Base-by-base conservation (phyloP, 2,888 invertebrate species). In the Notodonta ziczac region DNA sequence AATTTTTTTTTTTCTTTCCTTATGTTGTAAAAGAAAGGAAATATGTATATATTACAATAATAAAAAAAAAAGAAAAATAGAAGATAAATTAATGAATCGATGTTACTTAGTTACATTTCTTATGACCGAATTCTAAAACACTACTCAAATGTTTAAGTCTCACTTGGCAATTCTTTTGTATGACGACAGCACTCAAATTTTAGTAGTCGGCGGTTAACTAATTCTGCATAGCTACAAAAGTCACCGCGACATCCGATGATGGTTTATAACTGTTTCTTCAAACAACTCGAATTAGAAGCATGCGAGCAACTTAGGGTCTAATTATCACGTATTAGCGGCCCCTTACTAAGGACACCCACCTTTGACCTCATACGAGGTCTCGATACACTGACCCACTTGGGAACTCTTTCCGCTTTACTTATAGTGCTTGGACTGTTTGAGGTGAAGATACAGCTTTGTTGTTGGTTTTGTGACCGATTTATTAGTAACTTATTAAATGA, bases 251-350 rank as follows among this genome's bases (percentile, higher is more conserved):
- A 68, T 65, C 58, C 51, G 24, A 76, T 80, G 76, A 80, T 82
- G 68, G 67, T 59, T 64, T 65, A 67, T 87, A 87, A 86, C 81
- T 79, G 81, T 85, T 83, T 82, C 67, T 69, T 59, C 80, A 84
- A 84, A 88, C 82, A 65, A 57, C 57, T 75, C 72, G 79, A 88
- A 88, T 90, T 87, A 88, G 87, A 78, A 78, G 76, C 80, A 81
- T 85, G 85, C 86, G 84, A 79, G 79, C 78, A 81, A 83, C 81
- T 90, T 89, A 89, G 87, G 84, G 84, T 62, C 65, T 77, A 85
- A 87, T 91, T 92, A 92, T 77, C 87, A 82, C 77, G 78, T 74
- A 80, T 90, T 91, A 90, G 86, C 82, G 68, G 66, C 69, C 72
- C 69, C 66, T 66, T 65, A 75, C 66, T 74, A 76, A 84, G 84